A percentile compares a stretch with the other conserved stretches of the same genome.
Conservation (phyloP, 2,888 invertebrate genomes). For the Drosophila atripex region DNA sequence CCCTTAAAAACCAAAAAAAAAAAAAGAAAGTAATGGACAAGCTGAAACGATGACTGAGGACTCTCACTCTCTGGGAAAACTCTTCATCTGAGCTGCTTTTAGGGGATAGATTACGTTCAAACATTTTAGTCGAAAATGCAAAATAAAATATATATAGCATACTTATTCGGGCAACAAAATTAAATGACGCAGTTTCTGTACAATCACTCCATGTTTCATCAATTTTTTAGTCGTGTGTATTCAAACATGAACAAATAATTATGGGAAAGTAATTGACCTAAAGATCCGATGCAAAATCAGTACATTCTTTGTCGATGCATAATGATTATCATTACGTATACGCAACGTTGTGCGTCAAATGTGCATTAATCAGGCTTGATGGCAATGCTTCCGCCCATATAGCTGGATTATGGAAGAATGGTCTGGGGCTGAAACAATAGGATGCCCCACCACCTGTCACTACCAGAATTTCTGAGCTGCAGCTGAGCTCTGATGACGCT, state of each 20-base stretch:
- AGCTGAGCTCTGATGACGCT: constrained; percentile 45
- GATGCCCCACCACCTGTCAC: constrained; percentile 48
- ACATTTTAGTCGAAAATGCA: constrained; percentile 11
- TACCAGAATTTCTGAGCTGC: constrained; percentile 39
- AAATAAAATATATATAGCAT: background rate
- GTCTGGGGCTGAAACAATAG: constrained; percentile 48
- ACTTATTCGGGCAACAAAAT: background rate
- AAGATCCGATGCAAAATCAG: background rate
- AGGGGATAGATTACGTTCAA: constrained; percentile 21
- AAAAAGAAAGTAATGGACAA: constrained; percentile 26
- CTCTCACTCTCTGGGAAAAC: constrained; percentile 12
- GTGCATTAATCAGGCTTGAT: constrained; percentile 49
- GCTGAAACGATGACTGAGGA: constrained; percentile 25
- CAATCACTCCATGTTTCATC: background rate
- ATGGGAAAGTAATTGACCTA: background rate
- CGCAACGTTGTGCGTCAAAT: constrained; percentile 56
- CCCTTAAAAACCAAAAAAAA: constrained; percentile 18
- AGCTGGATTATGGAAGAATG: constrained; percentile 7
- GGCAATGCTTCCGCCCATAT: constrained; percentile 17
- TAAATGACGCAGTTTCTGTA: background rate
- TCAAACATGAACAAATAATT: background rate
- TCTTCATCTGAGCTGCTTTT: constrained; percentile 15
- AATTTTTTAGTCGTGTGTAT: background rate
- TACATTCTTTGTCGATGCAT: background rate
- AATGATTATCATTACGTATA: constrained; percentile 49